phyloP scores from a whole-genome alignment of 2,113 vertebrate genomes.

The Zosterops borbonicus region DNA sequence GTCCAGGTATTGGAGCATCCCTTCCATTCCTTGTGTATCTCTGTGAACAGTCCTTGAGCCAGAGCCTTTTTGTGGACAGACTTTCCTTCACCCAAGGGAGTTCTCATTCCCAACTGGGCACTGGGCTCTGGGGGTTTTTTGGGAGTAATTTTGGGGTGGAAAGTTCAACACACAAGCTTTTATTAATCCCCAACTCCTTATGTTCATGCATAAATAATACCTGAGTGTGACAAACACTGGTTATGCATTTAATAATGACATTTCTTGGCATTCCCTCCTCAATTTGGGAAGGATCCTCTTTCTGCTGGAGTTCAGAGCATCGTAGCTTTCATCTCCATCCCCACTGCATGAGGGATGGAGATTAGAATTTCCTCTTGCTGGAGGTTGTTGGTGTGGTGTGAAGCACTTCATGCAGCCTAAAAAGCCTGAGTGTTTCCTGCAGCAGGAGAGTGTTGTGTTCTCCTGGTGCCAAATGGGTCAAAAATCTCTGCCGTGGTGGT shows the following conservation, averaged over 20 bases:
- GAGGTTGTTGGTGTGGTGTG: neutral
- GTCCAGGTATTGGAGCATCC: neutral
- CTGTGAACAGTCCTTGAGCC: neutral
- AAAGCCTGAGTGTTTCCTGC: neutral
- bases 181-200: accelerated
- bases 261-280: neutral
- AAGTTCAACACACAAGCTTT: neutral
- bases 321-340: accelerated
- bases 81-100: neutral
- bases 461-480: constrained; percentile 46
- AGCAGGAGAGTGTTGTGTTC: neutral
- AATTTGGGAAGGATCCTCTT: neutral
- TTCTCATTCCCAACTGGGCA: neutral
- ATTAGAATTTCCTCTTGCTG: neutral
- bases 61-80: neutral
- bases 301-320: neutral
- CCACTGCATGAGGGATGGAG: neutral
- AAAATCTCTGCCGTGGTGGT: neutral
- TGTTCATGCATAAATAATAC: neutral
- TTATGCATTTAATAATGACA: neutral
- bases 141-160: neutral
- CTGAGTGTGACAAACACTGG: neutral
- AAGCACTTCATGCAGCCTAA: neutral
- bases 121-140: neutral
- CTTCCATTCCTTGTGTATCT: neutral